Percentiles rank a stretch among this genome's conserved stretches.
Conservation (phyloP, 2,888 invertebrate species). For the Philereme vetulata region DNA sequence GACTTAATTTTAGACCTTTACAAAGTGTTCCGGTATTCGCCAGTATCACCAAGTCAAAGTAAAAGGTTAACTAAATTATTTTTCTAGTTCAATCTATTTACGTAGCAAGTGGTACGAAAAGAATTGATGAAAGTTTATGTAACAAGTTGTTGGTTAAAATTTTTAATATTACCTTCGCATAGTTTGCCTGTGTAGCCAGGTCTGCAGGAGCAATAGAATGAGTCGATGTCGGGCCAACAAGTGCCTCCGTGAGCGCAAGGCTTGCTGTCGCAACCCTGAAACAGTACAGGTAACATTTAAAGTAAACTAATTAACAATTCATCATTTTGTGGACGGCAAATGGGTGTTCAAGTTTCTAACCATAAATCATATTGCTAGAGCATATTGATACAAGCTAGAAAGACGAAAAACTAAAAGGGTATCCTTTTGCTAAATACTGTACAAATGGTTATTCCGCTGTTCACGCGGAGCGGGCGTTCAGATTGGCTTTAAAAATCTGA, state of each 20-base stretch:
- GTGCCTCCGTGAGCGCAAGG: constrained; percentile 91
- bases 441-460: too few species aligned
- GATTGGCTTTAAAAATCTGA: too few species aligned
- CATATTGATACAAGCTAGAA: too few species aligned
- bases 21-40: too few species aligned
- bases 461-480: too few species aligned
- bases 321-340: too few species aligned
- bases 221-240: constrained; percentile 90
- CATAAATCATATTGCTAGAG: too few species aligned
- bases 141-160: background rate
- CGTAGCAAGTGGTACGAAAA: constrained; percentile 1
- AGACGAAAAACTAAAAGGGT: too few species aligned
- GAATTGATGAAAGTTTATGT: background rate
- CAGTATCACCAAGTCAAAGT: too few species aligned
- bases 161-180: constrained; percentile 86
- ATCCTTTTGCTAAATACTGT: too few species aligned
- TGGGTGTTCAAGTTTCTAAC: too few species aligned
- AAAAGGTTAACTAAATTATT: background rate
- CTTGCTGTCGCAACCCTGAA: constrained; percentile 88
- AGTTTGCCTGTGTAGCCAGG: constrained; percentile 91
- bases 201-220: constrained; percentile 91
- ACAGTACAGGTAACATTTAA: constrained; percentile 32
- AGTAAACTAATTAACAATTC: background rate
- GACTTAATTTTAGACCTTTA: too few species aligned
- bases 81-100: constrained; percentile 2